Percentiles rank a stretch among this genome's conserved stretches.
phyloP scores from a whole-genome alignment of 2,888 invertebrate species.

The Drosophila quinaria region DNA sequence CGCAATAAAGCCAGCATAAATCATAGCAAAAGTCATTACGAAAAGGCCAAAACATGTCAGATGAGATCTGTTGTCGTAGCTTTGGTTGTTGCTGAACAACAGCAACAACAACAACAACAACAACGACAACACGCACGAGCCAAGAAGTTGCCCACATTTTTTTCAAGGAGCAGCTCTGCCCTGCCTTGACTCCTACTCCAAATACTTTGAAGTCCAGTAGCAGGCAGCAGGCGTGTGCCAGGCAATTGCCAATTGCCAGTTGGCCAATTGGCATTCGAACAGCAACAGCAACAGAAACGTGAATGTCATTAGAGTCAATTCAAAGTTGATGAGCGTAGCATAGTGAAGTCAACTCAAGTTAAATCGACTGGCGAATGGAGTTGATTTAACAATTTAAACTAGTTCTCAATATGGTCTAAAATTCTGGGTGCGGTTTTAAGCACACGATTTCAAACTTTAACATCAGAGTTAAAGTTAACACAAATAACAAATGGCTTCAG shows the following conservation, averaged over 20 bases:
- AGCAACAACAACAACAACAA: constrained; percentile 7
- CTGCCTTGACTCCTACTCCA: not conserved
- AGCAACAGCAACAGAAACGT: constrained; percentile 59
- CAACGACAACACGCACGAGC: constrained; percentile 39
- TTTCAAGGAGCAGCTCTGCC: constrained; percentile 25
- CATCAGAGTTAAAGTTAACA: constrained; percentile 11
- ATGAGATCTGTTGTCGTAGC: constrained; percentile 37
- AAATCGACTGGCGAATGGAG: constrained; percentile 7
- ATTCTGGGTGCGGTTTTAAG: constrained; percentile 55
- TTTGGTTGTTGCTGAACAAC: constrained; percentile 1
- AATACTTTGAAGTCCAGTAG: constrained; percentile 64
- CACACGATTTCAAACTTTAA: constrained; percentile 76
- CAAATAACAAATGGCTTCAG: constrained; percentile 16
- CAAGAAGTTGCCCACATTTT: constrained; percentile 16
- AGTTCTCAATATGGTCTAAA: constrained; percentile 38
- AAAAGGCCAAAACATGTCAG: constrained; percentile 43
- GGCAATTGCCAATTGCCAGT: constrained; percentile 11
- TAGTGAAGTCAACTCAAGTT: constrained; percentile 11
- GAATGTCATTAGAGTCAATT: constrained; percentile 73
- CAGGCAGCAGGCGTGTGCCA: constrained; percentile 54
- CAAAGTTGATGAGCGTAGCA: constrained; percentile 69
- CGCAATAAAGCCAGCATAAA: constrained; percentile 65
- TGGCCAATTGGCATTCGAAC: constrained; percentile 58
- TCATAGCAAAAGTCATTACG: constrained; percentile 65
- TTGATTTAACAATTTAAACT: constrained; percentile 40